Evolutionary conservation across 2,797 vertebrate genomes (phyloP), one percentile per base, ranked within the genome.

Genomic region (Columba guinea): DNA sequence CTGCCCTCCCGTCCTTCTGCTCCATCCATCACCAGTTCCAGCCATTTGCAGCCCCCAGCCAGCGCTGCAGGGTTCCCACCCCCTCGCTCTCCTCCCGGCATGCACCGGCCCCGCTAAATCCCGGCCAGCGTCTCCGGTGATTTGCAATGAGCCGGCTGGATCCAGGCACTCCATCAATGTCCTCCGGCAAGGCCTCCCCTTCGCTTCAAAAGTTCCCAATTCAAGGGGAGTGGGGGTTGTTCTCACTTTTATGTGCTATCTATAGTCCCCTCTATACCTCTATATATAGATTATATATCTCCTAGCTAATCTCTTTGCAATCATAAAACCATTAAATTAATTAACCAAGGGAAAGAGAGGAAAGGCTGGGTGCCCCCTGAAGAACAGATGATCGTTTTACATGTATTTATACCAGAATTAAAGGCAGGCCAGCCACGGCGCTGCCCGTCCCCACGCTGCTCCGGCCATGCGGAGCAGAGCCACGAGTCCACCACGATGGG

Each of bases 311-410:
- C 95, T 91, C 92, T 90, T 88, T 21, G 93, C 95, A 97, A 96
- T 97, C 94, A 96, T 49, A 95, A 93, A 96, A 39, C 94, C 95
- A 96, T 97, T 97, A 97, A 95, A 97, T 97, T 97, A 97, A 97
- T 97, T 97, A 97, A 87, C 70, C 58, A 30, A 74, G 95, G 91
- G 95, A 89, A 85, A 58, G 90, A 59, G 91, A 90, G 91, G 92
- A 35, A 64, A 76, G 81, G 77, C 65, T 59, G 83, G 64, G 60
- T 81, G 68, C 70, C 94, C 87, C 92, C 84, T 24, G 8, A 93
- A 84, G 94, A 91, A 27, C 76, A 74, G 81, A 56, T 18, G 53
- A 82, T 83, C 1, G 13, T 49, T 86, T 88, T 44, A 17, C 44
- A 12, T 88, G 91, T 93, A 44, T 95, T 91, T 75, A n/a, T 32